Evolutionary conservation across 1,140 invertebrate species (phyloP), one percentile per base, ranked within the genome.

Genomic region (Anoplophora glabripennis): DNA sequence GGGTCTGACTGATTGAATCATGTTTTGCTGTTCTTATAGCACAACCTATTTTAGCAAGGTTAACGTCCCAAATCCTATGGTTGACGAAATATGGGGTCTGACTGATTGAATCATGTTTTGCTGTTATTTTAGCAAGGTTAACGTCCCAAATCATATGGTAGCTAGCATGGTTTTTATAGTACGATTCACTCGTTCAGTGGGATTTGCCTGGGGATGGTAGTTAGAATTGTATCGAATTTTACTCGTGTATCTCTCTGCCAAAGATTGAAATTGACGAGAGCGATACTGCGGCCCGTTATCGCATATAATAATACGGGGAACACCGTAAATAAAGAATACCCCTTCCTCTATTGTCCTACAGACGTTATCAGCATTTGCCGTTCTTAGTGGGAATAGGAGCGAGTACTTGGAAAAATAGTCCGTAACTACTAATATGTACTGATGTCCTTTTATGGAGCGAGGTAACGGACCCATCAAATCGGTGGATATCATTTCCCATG

Each of bases 401-500:
- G 42, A 11, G 47, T 57, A 76, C 48, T 73, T 72, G 2, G 65
- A 72, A 48, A 75, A 72, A 15, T 66, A 59, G 62, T 77, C 74
- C 11, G 68, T 61, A 0, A 72, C 17, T 1, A 76, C 70, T 1
- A 77, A 38, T 1, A 76, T 46, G 52, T 70, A 75, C 14, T 54
- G 45, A 49, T 72, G 61, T 18, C 73, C 72, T 18, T 36, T 18
- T 14, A 47, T 54, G 11, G 67, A 72, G 0, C 38, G 41, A 1
- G 74, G 75, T 0, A 74, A 68, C 18, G 57, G 61, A 36, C 61
- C 61, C 18, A 63, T 47, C 17, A 57, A 37, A 15, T 59, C 57
- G 4, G 49, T 44, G 10, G 33, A 38, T 17, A 59, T 45, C 11
- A 53, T 14, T 36, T 59, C 40, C 57, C 57, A 59, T 15, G 57